A percentile compares a stretch with the other conserved stretches of the same genome.
Conservation (phyloP, 2,113 vertebrate genomes). For the Ochotona curzoniae region DNA sequence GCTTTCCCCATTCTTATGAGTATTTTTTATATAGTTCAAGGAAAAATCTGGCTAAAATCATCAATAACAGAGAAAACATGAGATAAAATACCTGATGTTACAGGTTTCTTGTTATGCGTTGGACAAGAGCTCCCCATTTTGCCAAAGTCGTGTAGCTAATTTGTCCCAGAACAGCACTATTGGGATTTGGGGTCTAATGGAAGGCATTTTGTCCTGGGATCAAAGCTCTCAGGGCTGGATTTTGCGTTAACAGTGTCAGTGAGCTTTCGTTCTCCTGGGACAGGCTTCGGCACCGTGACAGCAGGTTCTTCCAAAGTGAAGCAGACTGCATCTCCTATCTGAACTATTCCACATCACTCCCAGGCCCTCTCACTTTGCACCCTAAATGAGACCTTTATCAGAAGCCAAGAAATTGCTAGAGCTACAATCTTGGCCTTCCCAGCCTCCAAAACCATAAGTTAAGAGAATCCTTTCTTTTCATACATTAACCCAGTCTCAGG, state of each 20-base stretch:
- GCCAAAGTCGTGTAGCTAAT: neutral
- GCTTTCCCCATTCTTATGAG: neutral
- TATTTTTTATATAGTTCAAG: slow-evolving; percentile 6
- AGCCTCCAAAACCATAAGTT: neutral
- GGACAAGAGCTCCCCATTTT: neutral
- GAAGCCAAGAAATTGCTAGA: neutral
- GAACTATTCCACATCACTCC: neutral
- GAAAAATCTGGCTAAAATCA: neutral
- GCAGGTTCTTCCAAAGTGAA: neutral
- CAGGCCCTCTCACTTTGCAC: neutral
- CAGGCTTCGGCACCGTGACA: neutral
- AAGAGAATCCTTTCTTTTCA: neutral
- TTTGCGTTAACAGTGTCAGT: neutral
- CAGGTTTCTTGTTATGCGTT: neutral
- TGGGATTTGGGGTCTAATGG: neutral
- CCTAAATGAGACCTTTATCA: neutral
- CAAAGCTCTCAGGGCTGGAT: neutral
- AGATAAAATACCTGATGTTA: neutral
- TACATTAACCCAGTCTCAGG: neutral
- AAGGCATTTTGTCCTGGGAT: neutral
- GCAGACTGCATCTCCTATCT: neutral
- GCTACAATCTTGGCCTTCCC: neutral
- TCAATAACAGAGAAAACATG: neutral
- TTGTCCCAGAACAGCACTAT: neutral
- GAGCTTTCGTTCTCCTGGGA: too few species aligned